These are phyloP conservation scores for Darevskia mixta DNA, from an alignment of 2,797 vertebrate genomes.

Conservation along the genomic window DNA sequence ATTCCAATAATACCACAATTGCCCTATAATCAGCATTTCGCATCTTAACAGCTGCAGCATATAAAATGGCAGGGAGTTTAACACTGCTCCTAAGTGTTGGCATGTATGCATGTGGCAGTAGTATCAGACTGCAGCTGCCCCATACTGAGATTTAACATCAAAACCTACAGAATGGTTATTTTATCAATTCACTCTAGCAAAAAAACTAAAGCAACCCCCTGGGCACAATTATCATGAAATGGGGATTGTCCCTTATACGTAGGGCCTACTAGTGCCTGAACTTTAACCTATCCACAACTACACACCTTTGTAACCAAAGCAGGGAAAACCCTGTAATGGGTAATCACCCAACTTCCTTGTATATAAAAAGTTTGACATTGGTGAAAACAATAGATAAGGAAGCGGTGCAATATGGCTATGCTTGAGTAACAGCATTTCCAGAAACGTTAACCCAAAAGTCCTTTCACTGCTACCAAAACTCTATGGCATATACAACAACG, in stretches of 20 bases:
- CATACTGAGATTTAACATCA: background rate
- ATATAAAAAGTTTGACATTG: background rate
- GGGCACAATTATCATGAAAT: background rate
- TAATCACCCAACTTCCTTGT: background rate
- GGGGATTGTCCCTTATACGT: background rate
- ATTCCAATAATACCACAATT: background rate
- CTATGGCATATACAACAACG: background rate
- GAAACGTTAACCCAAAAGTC: background rate
- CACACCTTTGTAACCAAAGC: background rate
- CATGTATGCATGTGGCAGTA: background rate
- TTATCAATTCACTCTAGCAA: background rate
- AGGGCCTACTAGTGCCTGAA: background rate
- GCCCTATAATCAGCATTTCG: background rate
- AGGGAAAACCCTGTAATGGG: background rate
- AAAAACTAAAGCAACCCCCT: background rate
- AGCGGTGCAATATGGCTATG: slow-evolving; percentile 5
- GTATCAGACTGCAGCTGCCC: background rate
- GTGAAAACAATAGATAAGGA: background rate
- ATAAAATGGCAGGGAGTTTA: background rate
- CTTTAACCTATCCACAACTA: background rate
- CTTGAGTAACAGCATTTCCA: background rate
- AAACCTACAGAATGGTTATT: background rate
- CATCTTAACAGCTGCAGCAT: background rate
- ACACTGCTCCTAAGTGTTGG: background rate
- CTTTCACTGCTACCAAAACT: background rate